These are phyloP conservation scores for Galerucella calmariensis DNA, from an alignment of 2,888 invertebrate species.

Conservation along the genomic window DNA sequence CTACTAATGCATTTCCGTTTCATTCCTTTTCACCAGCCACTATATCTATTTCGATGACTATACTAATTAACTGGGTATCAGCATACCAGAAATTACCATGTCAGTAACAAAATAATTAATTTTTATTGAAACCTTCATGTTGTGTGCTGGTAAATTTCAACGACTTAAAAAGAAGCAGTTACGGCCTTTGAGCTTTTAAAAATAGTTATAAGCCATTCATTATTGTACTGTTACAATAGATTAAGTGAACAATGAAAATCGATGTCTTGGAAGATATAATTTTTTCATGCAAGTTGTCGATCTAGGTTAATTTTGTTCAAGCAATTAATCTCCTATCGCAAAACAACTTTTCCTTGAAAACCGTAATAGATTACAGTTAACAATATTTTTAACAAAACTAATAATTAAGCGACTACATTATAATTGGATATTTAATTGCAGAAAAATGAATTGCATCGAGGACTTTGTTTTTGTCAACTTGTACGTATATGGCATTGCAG, in stretches of 20 bases:
- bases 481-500: too few relatives aligned
- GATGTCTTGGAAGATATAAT: not conserved
- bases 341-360: not conserved
- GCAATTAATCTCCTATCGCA: not conserved
- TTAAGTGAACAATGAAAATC: conserved; percentile 1
- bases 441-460: too few relatives aligned
- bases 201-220: not conserved
- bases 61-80: not conserved
- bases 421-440: not conserved
- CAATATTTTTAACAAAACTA: not conserved
- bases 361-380: not conserved
- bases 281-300: not conserved
- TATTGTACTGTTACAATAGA: not conserved
- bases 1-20: too few relatives aligned
- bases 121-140: not conserved
- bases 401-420: not conserved
- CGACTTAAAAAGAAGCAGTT: not conserved
- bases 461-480: too few relatives aligned
- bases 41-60: too few relatives aligned
- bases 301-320: not conserved
- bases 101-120: not conserved
- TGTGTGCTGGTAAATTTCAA: too few relatives aligned
- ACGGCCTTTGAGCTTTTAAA: not conserved
- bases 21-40: too few relatives aligned
- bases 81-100: not conserved